These are phyloP conservation scores for Ceramica pisi DNA, from an alignment of 2,888 invertebrate species.

Conservation along the genomic window DNA sequence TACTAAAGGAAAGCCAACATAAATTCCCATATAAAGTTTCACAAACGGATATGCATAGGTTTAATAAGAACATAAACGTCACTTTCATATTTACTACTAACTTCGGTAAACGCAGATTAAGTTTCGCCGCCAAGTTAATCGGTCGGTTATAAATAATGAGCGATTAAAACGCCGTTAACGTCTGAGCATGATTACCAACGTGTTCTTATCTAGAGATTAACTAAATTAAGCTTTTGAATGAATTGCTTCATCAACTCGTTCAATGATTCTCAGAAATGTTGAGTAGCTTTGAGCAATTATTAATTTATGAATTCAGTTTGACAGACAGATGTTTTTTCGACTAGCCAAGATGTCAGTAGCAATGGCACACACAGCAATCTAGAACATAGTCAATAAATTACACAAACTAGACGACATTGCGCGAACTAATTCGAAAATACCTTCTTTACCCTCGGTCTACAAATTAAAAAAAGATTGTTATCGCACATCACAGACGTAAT, in stretches of 20 bases:
- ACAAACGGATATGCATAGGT: constrained; percentile 21
- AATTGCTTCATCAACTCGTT: constrained; percentile 43
- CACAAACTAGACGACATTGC: neutral
- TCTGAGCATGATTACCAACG: constrained; percentile 39
- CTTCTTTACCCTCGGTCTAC: neutral
- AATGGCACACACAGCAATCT: constrained; percentile 2
- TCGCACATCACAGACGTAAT: constrained; percentile 19
- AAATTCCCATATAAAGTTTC: constrained; percentile 1
- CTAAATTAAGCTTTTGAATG: constrained; percentile 38
- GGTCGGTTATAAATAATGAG: constrained; percentile 59
- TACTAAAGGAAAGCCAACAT: neutral
- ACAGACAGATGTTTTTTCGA: neutral
- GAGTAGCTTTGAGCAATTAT: neutral
- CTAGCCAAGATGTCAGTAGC: neutral
- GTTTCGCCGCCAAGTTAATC: constrained; percentile 52
- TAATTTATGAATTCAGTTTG: neutral
- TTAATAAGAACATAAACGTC: constrained; percentile 56
- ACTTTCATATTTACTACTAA: constrained; percentile 42
- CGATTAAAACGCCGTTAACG: constrained; percentile 60
- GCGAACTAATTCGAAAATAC: neutral
- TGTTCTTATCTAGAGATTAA: constrained; percentile 36
- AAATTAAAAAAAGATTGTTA: constrained; percentile 18
- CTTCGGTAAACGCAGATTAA: constrained; percentile 42
- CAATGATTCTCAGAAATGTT: neutral
- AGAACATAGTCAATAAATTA: neutral